Base-by-base conservation (phyloP, 2,888 invertebrate genomes). In the Protula sp. region DNA sequence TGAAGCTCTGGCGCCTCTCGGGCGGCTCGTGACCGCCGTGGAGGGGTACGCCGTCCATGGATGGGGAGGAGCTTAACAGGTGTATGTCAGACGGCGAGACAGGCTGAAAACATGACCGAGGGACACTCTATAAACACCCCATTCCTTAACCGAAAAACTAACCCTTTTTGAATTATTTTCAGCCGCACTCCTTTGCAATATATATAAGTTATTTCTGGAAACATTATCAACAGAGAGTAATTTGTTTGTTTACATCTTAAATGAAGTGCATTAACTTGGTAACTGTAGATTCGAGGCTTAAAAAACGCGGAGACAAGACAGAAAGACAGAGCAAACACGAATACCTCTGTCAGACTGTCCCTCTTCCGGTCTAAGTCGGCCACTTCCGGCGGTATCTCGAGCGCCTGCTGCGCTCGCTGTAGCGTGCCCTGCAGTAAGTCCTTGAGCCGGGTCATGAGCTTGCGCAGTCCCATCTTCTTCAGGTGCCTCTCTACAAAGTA, bases 401-500 rank as follows among this genome's bases (percentile, higher is more conserved):
- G 62, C 3, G 75, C 75, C 57, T 74, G 72, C 56, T 72, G 72
- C 4, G 80, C 76, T 59, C 77, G 66, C 29, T 72, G 69, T 53
- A 82, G 63, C 2, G 81, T 78, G 24, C 75, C 68, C 61, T 80
- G 74, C 45, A 81, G 68, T 9, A 81, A 67, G 50, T 77, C 73
- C 75, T 90, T 88, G 55, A 94, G 84, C 79, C 92, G 89, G 69
- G 86, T 85, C 77, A 93, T 83, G 70, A 92, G 88, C 75, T 70
- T 69, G 29, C 61, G 54, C 63, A 94, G 84, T 19, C 93, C 92
- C 68, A 90, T 88, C 4, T 91, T 91, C 82, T 93, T 93, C 59
- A 94, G 82, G 60, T 91, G 88, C 75, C 91, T 90, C 77, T 91
- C 90, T 69, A 94, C 92, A 75, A 91, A 94, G 69, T 88, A 87